Conservation (phyloP, 1,140 invertebrate genomes). For the Pogonomyrmex barbatus region DNA sequence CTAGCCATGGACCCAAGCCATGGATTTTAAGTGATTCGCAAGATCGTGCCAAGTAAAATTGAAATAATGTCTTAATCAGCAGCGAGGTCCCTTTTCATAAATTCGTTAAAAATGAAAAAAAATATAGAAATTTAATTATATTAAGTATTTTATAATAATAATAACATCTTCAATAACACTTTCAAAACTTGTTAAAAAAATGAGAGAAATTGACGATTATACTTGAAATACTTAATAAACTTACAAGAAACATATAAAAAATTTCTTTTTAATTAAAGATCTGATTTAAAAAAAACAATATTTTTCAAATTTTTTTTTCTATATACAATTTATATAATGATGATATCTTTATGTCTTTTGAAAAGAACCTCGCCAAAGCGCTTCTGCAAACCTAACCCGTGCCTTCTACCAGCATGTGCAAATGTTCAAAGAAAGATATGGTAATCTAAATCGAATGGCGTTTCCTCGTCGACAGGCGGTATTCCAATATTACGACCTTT, state of each 20-base stretch:
- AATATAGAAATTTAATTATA: neutral
- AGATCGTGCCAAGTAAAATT: conserved; percentile 75
- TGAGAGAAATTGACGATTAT: neutral
- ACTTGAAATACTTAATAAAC: neutral
- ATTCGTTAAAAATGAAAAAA: neutral
- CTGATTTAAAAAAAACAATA: neutral
- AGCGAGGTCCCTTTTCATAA: conserved; percentile 74
- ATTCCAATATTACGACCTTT: conserved; percentile 43
- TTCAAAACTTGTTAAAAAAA: neutral
- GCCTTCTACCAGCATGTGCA: conserved; percentile 81
- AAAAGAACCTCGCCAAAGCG: conserved; percentile 75
- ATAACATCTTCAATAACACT: neutral
- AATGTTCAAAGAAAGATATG: conserved; percentile 67
- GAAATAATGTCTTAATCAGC: conserved; percentile 67
- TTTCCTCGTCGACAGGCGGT: conserved; percentile 72
- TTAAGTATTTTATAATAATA: neutral
- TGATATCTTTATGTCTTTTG: neutral
- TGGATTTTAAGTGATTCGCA: conserved; percentile 83
- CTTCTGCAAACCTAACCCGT: conserved; percentile 72
- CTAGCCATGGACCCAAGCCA: conserved; percentile 84
- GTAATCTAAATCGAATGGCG: conserved; percentile 68
- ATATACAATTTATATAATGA: neutral
- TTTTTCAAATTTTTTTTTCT: neutral
- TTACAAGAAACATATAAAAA: neutral
- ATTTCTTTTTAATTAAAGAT: neutral